Conservation (phyloP, 2,113 vertebrate genomes). For the Oncorhynchus kisutch region DNA sequence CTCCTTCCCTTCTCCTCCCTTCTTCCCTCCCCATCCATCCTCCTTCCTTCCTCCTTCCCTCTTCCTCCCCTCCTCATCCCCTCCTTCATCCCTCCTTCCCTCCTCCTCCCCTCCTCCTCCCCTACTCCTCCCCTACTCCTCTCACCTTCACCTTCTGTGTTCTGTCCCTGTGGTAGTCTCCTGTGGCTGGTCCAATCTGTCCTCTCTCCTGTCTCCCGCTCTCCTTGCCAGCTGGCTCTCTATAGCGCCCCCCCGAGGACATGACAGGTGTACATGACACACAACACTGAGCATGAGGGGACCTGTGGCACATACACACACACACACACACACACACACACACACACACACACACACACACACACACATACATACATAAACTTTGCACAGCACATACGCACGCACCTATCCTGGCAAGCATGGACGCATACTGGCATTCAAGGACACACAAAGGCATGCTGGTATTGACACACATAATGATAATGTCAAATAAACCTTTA, state of each 20-base stretch:
- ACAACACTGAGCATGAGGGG: constrained; percentile 59
- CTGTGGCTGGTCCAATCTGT: constrained; percentile 70
- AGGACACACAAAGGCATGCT: not conserved
- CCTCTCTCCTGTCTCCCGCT: constrained; percentile 49
- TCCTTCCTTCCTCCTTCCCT: no score
- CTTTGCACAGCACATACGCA: not conserved
- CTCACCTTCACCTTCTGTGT: constrained; percentile 63
- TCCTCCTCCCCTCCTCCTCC: no score
- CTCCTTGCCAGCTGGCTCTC: constrained; percentile 66
- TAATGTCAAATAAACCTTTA: no score
- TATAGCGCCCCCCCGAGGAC: constrained; percentile 65
- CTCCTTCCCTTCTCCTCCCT: no score
- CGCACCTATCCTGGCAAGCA: not conserved
- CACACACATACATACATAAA: not conserved
- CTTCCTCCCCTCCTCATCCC: no score
- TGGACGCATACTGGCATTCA: not conserved
- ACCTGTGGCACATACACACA: constrained; percentile 62
- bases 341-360: not conserved
- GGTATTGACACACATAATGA: not conserved
- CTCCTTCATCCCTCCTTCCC: no score
- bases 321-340: constrained; percentile 13
- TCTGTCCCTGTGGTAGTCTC: constrained; percentile 48
- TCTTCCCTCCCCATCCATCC: no score
- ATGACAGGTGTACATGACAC: constrained; percentile 68
- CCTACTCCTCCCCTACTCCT: not conserved